phyloP scores from a whole-genome alignment of 2,888 invertebrate genomes.

The Drosophila nigritarsus region DNA sequence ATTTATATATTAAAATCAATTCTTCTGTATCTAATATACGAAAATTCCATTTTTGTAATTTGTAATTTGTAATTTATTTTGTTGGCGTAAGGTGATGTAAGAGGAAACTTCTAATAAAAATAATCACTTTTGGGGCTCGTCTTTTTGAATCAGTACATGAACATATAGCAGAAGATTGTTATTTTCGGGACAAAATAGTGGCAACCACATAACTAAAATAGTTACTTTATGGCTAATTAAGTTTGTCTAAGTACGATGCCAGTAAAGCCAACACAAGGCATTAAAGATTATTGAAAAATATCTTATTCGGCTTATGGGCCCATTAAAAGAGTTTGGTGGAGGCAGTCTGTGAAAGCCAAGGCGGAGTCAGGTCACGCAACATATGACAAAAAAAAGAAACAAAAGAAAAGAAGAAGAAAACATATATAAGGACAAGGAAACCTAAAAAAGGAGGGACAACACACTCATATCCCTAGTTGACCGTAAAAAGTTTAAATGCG shows the following conservation, averaged over 20 bases:
- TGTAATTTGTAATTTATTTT: neutral
- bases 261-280: slow-evolving; percentile 3
- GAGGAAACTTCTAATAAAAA: neutral
- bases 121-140: neutral
- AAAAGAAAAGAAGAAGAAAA: neutral
- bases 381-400: slow-evolving; percentile 19
- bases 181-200: neutral
- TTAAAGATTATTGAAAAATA: slow-evolving; percentile 37
- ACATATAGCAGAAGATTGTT: neutral
- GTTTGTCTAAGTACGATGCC: neutral
- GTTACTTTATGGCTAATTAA: slow-evolving; percentile 30
- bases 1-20: neutral
- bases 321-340: slow-evolving; percentile 22
- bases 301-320: slow-evolving; percentile 27
- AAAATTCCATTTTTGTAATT: neutral
- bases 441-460: slow-evolving; percentile 12
- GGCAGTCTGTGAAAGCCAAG: neutral
- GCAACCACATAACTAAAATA: slow-evolving; percentile 17
- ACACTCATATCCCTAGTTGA: slow-evolving; percentile 51
- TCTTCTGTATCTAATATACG: neutral
- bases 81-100: neutral
- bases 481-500: slow-evolving; percentile 59
- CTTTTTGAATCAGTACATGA: neutral
- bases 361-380: slow-evolving; percentile 20
- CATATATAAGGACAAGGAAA: neutral